phyloP scores from a whole-genome alignment of 2,888 invertebrate genomes.

The Cyaniris semiargus region DNA sequence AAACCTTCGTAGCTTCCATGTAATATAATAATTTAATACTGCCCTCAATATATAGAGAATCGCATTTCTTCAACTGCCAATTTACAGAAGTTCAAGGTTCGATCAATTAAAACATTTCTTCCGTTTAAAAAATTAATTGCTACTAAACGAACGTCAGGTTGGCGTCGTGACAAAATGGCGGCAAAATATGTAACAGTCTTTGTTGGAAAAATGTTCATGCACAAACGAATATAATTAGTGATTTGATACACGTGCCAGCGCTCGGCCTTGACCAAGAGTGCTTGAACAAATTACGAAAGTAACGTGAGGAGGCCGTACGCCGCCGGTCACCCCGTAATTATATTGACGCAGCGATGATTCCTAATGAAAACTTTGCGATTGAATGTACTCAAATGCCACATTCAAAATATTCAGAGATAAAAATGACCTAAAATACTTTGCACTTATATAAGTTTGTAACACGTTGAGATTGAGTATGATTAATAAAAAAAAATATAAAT shows the following conservation, averaged over 20 bases:
- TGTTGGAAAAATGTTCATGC: slow-evolving; percentile 11
- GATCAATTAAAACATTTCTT: background rate
- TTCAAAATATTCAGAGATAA: background rate
- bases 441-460: background rate
- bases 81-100: slow-evolving; percentile 1
- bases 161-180: slow-evolving; percentile 2
- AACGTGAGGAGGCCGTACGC: slow-evolving; percentile 8
- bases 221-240: slow-evolving; percentile 18
- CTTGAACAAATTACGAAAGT: slow-evolving; percentile 19
- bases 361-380: background rate
- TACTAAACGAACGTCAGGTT: slow-evolving; percentile 4
- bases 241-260: slow-evolving; percentile 18
- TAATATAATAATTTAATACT: background rate
- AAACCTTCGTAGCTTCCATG: background rate
- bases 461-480: background rate
- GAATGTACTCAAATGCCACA: background rate
- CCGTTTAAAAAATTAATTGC: background rate
- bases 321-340: slow-evolving; percentile 3
- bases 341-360: slow-evolving; percentile 4
- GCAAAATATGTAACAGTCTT: background rate
- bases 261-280: slow-evolving; percentile 19
- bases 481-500: background rate
- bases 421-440: background rate
- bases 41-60: background rate
- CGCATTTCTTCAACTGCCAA: background rate